Percentiles rank a stretch among this genome's conserved stretches.
Conservation (phyloP, 2,888 invertebrate species). For the Eumacrocentrus americanus region DNA sequence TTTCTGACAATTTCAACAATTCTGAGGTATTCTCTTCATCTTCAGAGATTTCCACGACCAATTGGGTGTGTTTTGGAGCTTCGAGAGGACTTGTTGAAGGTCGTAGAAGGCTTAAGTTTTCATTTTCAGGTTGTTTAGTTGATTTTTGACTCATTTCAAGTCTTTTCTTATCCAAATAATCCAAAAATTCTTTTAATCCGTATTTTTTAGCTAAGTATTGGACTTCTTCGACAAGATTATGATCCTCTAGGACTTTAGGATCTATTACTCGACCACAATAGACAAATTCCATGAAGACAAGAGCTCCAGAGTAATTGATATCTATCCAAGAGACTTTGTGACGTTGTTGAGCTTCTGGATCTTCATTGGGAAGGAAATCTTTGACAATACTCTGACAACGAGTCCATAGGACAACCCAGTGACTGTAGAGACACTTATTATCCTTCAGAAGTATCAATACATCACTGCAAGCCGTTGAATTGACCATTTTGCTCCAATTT, state of each 20-base stretch:
- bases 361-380: conserved; percentile 46
- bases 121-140: neutral
- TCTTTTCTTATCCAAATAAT: conserved; percentile 41
- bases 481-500: conserved; percentile 56
- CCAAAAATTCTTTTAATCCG: conserved; percentile 46
- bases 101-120: neutral
- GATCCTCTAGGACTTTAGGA: conserved; percentile 35
- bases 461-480: conserved; percentile 59
- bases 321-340: conserved; percentile 49
- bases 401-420: conserved; percentile 60
- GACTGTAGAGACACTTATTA: conserved; percentile 58
- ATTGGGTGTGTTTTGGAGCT: neutral
- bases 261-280: conserved; percentile 53
- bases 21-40: neutral
- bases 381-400: conserved; percentile 59
- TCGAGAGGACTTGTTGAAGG: neutral
- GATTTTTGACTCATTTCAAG: neutral
- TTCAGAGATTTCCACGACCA: neutral
- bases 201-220: conserved; percentile 50
- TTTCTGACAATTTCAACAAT: neutral
- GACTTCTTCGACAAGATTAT: conserved; percentile 36
- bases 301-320: conserved; percentile 44
- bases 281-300: conserved; percentile 59
- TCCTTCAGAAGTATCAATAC: conserved; percentile 56
- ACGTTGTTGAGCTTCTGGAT: conserved; percentile 16